Evolutionary conservation across 92 coral and sea anemone species (phyloP).

Genomic region (Palythoa grandiflora): DNA sequence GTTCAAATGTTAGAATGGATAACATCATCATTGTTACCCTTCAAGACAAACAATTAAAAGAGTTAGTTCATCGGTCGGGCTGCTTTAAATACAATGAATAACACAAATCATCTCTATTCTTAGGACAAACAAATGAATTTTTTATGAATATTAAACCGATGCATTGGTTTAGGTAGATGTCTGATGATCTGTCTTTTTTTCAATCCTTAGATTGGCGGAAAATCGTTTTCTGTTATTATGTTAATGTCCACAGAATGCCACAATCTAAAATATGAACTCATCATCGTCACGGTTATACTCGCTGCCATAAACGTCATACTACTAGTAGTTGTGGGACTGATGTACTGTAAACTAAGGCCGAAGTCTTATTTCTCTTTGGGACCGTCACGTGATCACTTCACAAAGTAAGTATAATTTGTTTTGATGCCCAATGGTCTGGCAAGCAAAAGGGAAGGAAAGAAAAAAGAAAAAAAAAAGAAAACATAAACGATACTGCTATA

Average conservation of each 20-base stretch:
- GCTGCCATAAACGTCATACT: not conserved
- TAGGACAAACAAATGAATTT: too few species aligned
- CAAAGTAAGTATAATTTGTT: not conserved
- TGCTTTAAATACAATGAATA: too few species aligned
- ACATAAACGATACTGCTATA: too few species aligned
- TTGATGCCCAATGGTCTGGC: not conserved
- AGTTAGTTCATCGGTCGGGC: too few species aligned
- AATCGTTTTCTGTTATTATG: not conserved
- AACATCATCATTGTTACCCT: too few species aligned
- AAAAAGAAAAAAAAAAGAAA: too few species aligned
- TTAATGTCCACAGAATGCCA: not conserved
- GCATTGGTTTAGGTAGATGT: not conserved
- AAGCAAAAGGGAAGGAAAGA: not conserved
- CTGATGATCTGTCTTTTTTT: not conserved
- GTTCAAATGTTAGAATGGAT: too few species aligned
- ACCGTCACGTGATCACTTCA: not conserved
- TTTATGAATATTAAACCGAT: too few species aligned
- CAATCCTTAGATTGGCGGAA: not conserved
- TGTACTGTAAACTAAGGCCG: conserved; percentile 16
- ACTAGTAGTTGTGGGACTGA: not conserved
- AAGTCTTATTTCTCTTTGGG: not conserved
- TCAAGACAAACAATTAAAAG: too few species aligned
- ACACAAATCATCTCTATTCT: too few species aligned
- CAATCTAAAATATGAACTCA: not conserved
- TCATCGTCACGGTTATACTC: conserved; percentile 2